These are phyloP conservation scores for Alectura lathami DNA, from an alignment of 2,113 vertebrate genomes.

Conservation along the genomic window DNA sequence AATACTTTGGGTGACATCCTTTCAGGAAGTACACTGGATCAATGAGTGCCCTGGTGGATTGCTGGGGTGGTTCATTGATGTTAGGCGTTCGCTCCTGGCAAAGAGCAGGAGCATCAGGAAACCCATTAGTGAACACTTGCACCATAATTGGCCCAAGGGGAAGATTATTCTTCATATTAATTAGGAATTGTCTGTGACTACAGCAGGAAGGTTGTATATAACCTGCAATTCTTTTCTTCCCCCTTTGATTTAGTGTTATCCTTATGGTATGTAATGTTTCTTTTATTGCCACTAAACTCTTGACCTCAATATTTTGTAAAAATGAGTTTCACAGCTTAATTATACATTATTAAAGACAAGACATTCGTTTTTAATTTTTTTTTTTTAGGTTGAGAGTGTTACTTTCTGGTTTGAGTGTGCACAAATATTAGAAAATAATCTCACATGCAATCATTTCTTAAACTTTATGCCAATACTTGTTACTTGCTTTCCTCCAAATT, in stretches of 20 bases:
- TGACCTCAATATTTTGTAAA: constrained; percentile 22
- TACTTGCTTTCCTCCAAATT: not conserved
- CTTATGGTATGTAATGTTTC: not conserved
- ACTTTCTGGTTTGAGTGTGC: not conserved
- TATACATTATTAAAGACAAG: not conserved
- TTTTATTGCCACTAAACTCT: constrained; percentile 7
- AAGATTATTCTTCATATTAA: not conserved
- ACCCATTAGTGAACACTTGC: not conserved
- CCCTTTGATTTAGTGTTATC: constrained; percentile 1
- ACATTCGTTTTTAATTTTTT: not conserved
- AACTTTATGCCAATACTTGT: not conserved
- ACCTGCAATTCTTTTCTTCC: not conserved
- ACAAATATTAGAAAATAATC: constrained; percentile 27
- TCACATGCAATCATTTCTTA: not conserved
- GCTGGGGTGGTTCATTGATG: not conserved
- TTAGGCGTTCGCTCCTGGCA: not conserved
- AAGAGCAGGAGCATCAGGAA: not conserved
- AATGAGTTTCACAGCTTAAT: constrained; percentile 4
- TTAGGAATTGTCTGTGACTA: not conserved
- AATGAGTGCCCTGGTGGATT: not conserved
- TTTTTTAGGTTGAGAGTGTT: not conserved
- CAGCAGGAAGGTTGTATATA: not conserved
- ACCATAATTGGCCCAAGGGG: not conserved
- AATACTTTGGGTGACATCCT: not conserved
- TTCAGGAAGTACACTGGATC: fast-evolving